Percentiles rank a stretch among this genome's conserved stretches.
Conservation (phyloP, 2,797 vertebrate species). For the Phylloscopus collybita region DNA sequence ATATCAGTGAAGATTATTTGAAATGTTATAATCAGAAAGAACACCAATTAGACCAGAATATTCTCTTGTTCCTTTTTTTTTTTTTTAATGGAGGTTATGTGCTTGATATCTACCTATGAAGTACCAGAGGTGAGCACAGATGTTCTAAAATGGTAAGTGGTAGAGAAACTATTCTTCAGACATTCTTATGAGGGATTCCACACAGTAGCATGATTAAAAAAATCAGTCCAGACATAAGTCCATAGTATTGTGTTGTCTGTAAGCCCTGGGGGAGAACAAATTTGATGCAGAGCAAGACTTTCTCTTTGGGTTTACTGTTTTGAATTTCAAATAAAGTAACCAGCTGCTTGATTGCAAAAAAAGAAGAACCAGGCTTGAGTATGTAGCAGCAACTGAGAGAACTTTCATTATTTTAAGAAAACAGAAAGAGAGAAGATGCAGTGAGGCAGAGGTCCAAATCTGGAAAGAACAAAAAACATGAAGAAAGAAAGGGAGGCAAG, state of each 20-base stretch:
- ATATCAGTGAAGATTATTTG: not conserved
- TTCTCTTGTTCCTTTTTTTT: not conserved
- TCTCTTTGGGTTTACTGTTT: not conserved
- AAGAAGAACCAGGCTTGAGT: conserved; percentile 21
- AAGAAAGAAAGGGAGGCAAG: conserved; percentile 56
- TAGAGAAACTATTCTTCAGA: not conserved
- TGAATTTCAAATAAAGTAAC: conserved; percentile 20
- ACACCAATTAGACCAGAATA: not conserved
- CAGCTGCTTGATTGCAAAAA: conserved; percentile 19
- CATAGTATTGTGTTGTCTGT: not conserved
- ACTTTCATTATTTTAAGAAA: conserved; percentile 45
- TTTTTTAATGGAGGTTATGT: not conserved
- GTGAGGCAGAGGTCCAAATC: conserved; percentile 59
- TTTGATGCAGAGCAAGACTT: not conserved
- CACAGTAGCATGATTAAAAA: not conserved
- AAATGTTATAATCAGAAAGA: not conserved
- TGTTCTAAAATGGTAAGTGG: not conserved
- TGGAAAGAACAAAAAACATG: conserved; percentile 53
- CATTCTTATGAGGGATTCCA: not conserved
- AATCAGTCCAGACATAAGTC: not conserved
- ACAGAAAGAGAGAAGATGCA: conserved; percentile 39
- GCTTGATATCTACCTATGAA: not conserved
- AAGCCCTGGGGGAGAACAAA: not conserved
- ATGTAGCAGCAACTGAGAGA: conserved; percentile 12
- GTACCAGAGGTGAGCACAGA: not conserved